Conservation (phyloP, 92 coral and sea anemone genomes). For the Heliopora coerulea region DNA sequence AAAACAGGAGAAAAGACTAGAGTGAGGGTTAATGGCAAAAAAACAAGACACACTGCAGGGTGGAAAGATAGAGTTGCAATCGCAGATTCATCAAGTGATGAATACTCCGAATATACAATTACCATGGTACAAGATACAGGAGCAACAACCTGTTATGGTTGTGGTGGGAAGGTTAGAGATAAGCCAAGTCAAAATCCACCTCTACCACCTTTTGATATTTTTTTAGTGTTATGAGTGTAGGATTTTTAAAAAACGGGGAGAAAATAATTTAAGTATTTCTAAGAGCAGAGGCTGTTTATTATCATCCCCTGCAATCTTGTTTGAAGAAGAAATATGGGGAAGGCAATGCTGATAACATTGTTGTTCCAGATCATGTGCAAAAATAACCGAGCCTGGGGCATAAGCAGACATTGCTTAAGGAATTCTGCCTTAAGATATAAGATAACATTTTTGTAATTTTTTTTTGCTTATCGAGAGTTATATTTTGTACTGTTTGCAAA, state of each 20-base stretch:
- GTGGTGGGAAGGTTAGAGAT: slow-evolving; percentile 48
- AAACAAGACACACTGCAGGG: neutral
- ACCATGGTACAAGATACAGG: slow-evolving; percentile 28
- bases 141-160: slow-evolving; percentile 59
- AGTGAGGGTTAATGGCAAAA: neutral
- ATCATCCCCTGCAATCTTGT: slow-evolving; percentile 50
- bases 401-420: slow-evolving; percentile 33
- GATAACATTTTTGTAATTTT: neutral
- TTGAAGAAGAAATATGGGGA: slow-evolving; percentile 20
- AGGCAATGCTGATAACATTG: slow-evolving; percentile 30
- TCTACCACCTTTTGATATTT: slow-evolving; percentile 61
- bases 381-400: slow-evolving; percentile 18
- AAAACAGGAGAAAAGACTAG: slow-evolving; percentile 2
- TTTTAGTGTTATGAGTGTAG: slow-evolving; percentile 50
- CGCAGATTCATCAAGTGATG: slow-evolving; percentile 7
- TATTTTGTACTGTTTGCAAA: neutral
- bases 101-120: slow-evolving; percentile 3
- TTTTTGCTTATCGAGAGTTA: neutral
- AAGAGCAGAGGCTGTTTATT: slow-evolving; percentile 49
- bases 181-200: slow-evolving; percentile 52
- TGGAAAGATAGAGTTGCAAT: slow-evolving; percentile 6
- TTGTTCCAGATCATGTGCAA: slow-evolving; percentile 12
- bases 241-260: slow-evolving; percentile 48
- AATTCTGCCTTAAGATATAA: slow-evolving; percentile 24
- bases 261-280: slow-evolving; percentile 47